phyloP scores from a whole-genome alignment of 2,113 vertebrate species.

The Dipodomys ordii region DNA sequence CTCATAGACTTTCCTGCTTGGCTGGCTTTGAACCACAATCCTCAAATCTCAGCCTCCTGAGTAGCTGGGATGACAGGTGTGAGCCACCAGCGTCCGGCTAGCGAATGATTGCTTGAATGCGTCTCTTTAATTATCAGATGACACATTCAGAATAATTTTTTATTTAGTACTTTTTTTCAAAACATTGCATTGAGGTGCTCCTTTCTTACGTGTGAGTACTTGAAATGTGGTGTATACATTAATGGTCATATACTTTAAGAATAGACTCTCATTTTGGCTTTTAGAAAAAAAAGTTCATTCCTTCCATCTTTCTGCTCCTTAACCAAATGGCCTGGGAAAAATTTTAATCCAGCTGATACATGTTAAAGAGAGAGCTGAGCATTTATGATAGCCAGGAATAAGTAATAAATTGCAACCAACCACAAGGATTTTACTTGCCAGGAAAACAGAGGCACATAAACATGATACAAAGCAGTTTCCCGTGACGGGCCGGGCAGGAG shows the following conservation, averaged over 20 bases:
- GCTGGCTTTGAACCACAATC: no score
- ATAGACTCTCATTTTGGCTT: slow-evolving; percentile 6
- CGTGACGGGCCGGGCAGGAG: neutral
- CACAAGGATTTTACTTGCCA: slow-evolving; percentile 10
- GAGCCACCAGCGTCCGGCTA: no score
- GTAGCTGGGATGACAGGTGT: no score
- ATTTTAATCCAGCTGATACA: slow-evolving; percentile 13
- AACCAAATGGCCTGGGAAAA: neutral
- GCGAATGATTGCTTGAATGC: neutral
- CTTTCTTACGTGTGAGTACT: neutral
- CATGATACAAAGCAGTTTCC: neutral
- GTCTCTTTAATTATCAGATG: slow-evolving; percentile 7
- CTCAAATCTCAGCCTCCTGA: no score
- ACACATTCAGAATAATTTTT: neutral
- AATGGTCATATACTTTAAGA: neutral
- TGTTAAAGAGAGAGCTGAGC: neutral
- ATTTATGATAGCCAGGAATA: slow-evolving; percentile 4
- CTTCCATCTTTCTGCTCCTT: neutral
- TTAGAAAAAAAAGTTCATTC: neutral
- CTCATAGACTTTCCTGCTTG: no score
- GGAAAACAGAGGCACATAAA: slow-evolving; percentile 19
- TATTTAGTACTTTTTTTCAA: neutral
- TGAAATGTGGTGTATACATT: neutral
- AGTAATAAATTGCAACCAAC: neutral
- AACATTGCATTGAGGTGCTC: neutral